Evolutionary conservation across 2,888 invertebrate species (phyloP).

Genomic region (Drosophila setosimentum): DNA sequence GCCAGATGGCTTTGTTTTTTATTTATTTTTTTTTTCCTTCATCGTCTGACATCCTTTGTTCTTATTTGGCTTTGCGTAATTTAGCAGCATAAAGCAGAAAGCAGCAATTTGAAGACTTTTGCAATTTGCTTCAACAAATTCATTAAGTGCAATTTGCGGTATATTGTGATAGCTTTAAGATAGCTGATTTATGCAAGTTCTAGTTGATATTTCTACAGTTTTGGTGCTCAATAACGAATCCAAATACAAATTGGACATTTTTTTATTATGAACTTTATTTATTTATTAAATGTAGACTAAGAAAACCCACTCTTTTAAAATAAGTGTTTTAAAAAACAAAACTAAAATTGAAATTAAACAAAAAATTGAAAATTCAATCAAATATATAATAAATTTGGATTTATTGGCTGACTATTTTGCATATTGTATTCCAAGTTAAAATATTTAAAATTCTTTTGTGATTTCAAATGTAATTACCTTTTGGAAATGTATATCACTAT

Average conservation of each 20-base stretch:
- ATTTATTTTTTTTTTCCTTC: constrained; percentile 14
- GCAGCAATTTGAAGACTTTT: constrained; percentile 46
- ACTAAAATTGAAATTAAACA: not conserved
- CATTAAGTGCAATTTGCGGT: constrained; percentile 31
- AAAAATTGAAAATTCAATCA: not conserved
- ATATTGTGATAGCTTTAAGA: constrained; percentile 35
- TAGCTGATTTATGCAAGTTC: constrained; percentile 2
- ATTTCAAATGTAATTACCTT: not conserved
- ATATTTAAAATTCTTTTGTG: not conserved
- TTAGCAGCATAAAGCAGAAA: constrained; percentile 57
- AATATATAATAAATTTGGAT: not conserved
- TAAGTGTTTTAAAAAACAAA: not conserved
- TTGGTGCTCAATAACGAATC: not conserved
- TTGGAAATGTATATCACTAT: not conserved
- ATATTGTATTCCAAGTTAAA: not conserved
- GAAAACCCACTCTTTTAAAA: not conserved
- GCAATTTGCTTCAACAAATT: constrained; percentile 14
- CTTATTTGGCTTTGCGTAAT: constrained; percentile 68
- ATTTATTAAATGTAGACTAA: not conserved
- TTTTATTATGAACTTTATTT: not conserved
- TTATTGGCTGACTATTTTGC: not conserved
- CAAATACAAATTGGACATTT: not conserved
- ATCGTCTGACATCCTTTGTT: constrained; percentile 61
- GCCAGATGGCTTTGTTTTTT: constrained; percentile 42
- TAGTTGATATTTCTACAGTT: not conserved